phyloP scores from a whole-genome alignment of 2,797 vertebrate genomes.

The Miichthys miiuy region DNA sequence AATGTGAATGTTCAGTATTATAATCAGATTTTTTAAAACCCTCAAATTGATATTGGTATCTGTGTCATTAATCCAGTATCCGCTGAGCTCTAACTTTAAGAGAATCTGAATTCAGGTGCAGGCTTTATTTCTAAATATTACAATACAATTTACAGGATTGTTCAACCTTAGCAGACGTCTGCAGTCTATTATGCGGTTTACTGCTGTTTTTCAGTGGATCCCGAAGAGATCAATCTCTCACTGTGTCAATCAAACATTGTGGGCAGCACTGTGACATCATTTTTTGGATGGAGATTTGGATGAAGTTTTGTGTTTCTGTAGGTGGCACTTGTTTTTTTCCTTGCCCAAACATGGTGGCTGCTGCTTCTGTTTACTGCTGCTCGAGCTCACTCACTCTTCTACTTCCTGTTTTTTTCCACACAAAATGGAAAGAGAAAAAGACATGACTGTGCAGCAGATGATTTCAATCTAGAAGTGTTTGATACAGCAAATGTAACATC shows the following conservation, averaged over 20 bases:
- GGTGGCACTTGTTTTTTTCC: slow-evolving; percentile 21
- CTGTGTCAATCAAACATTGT: slow-evolving; percentile 51
- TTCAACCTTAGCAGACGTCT: slow-evolving; percentile 7
- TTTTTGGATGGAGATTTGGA: slow-evolving; percentile 17
- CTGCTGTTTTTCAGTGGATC: slow-evolving; percentile 1
- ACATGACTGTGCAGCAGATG: neutral
- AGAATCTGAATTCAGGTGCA: neutral
- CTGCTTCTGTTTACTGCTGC: slow-evolving; percentile 3
- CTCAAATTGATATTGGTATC: neutral
- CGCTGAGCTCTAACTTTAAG: neutral
- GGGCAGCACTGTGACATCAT: slow-evolving; percentile 26
- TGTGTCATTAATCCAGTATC: neutral
- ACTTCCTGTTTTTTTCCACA: slow-evolving; percentile 25
- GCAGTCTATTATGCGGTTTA: neutral
- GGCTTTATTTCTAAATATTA: neutral
- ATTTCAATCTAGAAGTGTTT: slow-evolving; percentile 1
- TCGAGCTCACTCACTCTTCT: neutral
- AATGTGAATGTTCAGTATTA: slow-evolving; percentile 13
- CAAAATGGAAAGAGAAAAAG: neutral
- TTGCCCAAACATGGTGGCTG: slow-evolving; percentile 30
- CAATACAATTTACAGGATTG: neutral
- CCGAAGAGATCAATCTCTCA: slow-evolving; percentile 13
- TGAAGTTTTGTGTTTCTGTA: slow-evolving; percentile 36
- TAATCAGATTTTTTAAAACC: neutral
- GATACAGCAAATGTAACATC: slow-evolving; percentile 6